phyloP scores from a whole-genome alignment of 35 echinoderm and acorn worm genomes.

The Ptychodera flava region DNA sequence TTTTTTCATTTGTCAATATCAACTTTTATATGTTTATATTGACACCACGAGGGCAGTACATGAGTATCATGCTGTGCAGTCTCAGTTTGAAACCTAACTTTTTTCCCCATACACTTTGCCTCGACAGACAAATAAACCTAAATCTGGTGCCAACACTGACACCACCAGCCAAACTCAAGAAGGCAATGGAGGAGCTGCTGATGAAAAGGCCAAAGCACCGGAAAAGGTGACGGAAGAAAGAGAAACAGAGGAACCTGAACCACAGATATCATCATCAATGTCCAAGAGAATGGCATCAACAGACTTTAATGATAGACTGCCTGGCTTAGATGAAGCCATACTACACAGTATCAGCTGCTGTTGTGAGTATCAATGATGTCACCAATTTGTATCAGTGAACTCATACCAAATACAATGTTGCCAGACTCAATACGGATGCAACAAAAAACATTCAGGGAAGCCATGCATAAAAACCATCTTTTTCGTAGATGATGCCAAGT shows the following conservation, averaged over 20 bases:
- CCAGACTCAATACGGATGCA: no score
- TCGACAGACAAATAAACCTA: neutral
- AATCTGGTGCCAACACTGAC: neutral
- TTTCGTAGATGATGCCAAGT: no score
- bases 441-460: no score
- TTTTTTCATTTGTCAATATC: no score
- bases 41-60: no score
- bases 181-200: neutral
- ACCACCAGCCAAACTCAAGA: neutral
- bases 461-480: no score
- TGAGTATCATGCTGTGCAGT: no score
- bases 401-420: no score
- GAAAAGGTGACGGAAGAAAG: neutral
- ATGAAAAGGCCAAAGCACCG: neutral
- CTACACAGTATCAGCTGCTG: slow-evolving; percentile 93
- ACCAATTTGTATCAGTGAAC: neutral
- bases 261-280: slow-evolving; percentile 24
- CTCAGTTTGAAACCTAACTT: no score
- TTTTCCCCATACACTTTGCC: no score
- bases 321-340: slow-evolving; percentile 86
- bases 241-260: slow-evolving; percentile 43
- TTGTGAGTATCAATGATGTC: slow-evolving; percentile 42
- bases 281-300: slow-evolving; percentile 69
- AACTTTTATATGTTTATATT: no score
- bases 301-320: slow-evolving; percentile 54